These are phyloP conservation scores for Sarcophaga carnaria DNA, from an alignment of 2,888 invertebrate species.

Conservation along the genomic window DNA sequence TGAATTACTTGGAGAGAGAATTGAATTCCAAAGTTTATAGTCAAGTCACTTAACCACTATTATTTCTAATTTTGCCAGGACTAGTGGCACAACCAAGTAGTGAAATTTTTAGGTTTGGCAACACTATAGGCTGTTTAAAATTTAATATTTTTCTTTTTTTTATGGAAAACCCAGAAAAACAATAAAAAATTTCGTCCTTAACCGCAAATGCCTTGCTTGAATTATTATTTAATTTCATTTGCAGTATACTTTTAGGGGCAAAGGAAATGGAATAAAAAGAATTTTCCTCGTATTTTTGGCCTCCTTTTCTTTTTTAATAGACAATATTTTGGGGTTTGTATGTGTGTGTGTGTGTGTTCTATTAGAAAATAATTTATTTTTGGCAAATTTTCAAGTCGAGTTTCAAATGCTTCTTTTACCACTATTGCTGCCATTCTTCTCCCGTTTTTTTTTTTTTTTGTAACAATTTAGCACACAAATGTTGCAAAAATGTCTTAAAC, in stretches of 20 bases:
- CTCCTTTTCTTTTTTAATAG: neutral
- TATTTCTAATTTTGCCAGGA: too few species aligned
- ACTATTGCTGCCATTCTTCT: neutral
- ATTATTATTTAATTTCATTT: too few species aligned
- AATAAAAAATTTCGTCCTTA: neutral
- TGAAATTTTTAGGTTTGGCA: too few species aligned
- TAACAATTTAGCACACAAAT: constrained; percentile 32
- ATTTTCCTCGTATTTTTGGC: neutral
- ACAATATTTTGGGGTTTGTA: neutral
- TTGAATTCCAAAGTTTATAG: too few species aligned
- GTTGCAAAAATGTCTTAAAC: neutral
- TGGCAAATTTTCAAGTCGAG: constrained; percentile 26
- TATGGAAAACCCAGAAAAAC: neutral
- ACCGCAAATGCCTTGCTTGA: neutral
- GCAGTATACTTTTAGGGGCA: neutral
- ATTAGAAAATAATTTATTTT: constrained; percentile 17
- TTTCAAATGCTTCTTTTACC: neutral
- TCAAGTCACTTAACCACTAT: too few species aligned
- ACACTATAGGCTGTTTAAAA: neutral
- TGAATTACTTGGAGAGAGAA: too few species aligned
- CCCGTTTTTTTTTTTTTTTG: neutral
- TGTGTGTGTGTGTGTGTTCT: neutral
- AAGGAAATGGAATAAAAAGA: neutral
- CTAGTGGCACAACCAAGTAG: too few species aligned
- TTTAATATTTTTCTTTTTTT: neutral